Conservation (phyloP, 35 echinoderm and acorn worm genomes). For the Hemicentrotus pulcherrimus region DNA sequence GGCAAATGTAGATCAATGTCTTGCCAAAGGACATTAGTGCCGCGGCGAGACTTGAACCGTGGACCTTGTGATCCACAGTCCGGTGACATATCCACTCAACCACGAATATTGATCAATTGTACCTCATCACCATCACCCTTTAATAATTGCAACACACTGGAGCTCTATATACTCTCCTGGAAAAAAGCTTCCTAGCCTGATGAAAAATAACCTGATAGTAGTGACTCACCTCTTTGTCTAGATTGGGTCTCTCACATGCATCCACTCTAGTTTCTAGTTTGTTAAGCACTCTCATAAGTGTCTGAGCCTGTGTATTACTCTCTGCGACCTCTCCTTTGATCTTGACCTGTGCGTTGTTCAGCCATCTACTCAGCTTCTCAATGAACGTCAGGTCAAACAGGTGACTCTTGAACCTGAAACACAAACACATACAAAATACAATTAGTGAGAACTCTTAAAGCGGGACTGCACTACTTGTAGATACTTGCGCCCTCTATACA, state of each 20-base stretch:
- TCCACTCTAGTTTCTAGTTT: conserved; percentile 90
- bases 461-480: too few species aligned
- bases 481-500: too few species aligned
- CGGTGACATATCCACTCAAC: too few species aligned
- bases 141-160: not conserved
- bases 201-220: not conserved
- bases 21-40: too few species aligned
- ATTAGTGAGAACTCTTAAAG: not conserved
- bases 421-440: not conserved
- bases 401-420: conserved; percentile 94
- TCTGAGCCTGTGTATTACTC: conserved; percentile 90
- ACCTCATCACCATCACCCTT: too few species aligned
- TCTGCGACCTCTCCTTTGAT: conserved; percentile 91
- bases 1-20: too few species aligned
- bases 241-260: conserved; percentile 92
- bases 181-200: not conserved
- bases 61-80: too few species aligned
- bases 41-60: too few species aligned
- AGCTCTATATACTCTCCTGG: not conserved
- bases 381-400: conserved; percentile 99
- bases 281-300: conserved; percentile 79
- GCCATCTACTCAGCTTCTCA: conserved; percentile 95
- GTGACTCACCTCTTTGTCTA: conserved; percentile 93
- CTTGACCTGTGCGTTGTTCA: conserved; percentile 99
- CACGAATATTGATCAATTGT: too few species aligned